Conservation (phyloP, 2,113 vertebrate genomes). For the Leucoraja erinaceus region DNA sequence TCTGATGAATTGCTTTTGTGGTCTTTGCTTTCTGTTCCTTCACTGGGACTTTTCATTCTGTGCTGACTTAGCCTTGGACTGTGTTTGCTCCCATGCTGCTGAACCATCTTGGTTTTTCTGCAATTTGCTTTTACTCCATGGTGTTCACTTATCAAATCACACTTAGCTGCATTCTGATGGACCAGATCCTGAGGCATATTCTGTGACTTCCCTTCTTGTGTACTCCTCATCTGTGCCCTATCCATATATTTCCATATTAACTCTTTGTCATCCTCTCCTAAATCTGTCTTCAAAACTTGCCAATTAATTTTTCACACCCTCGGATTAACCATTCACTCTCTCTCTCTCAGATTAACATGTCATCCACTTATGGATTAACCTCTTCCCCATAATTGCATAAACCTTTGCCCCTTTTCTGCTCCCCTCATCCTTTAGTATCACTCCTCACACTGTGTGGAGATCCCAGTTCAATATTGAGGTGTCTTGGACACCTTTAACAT, state of each 20-base stretch:
- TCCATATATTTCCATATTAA: too few species aligned
- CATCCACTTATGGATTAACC: not conserved
- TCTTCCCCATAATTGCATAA: not conserved
- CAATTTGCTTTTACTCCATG: not conserved
- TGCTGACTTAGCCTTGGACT: not conserved
- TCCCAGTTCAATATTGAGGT: not conserved
- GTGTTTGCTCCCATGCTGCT: not conserved
- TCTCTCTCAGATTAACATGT: not conserved
- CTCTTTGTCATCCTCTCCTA: too few species aligned
- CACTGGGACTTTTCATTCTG: not conserved
- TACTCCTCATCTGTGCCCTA: not conserved
- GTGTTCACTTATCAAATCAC: not conserved
- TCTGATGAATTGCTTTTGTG: not conserved
- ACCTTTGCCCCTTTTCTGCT: not conserved
- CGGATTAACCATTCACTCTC: not conserved
- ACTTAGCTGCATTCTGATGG: not conserved
- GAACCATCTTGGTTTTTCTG: not conserved
- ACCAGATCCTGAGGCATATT: not conserved
- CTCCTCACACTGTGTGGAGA: not conserved
- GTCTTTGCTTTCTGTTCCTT: not conserved
- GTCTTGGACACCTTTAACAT: not conserved
- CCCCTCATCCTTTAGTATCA: not conserved
- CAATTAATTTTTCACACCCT: not conserved
- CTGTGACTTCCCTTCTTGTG: not conserved
- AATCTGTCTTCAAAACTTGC: too few species aligned